phyloP scores from a whole-genome alignment of 2,888 invertebrate genomes.

The Saturnia japonica region DNA sequence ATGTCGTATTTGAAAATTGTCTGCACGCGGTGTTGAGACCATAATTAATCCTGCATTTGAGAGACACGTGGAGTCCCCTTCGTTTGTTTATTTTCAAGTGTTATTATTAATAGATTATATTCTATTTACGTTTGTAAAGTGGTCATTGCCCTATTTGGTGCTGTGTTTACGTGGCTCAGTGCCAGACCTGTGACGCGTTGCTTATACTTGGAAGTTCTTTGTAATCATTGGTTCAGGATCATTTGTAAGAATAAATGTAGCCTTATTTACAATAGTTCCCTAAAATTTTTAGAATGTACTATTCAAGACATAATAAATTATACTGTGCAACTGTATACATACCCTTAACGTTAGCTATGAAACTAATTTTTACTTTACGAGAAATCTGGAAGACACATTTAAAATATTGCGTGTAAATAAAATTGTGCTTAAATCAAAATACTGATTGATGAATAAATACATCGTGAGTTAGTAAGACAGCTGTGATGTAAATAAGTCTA shows the following conservation, averaged over 20 bases:
- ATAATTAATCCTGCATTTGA: conserved; percentile 62
- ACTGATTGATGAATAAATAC: conserved; percentile 6
- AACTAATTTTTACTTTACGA: background rate
- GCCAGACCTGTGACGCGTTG: conserved; percentile 56
- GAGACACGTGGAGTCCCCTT: conserved; percentile 68
- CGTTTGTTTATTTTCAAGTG: conserved; percentile 65
- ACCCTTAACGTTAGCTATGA: too few relatives aligned
- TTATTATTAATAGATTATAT: conserved; percentile 67
- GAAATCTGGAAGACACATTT: background rate
- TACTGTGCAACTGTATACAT: background rate
- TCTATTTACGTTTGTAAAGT: conserved; percentile 69
- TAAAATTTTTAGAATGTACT: background rate
- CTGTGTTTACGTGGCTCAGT: conserved; percentile 73
- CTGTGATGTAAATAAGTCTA: conserved; percentile 6
- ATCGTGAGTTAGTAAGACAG: background rate
- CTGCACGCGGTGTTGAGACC: conserved; percentile 27
- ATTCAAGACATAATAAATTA: background rate
- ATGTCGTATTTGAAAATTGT: conserved; percentile 25
- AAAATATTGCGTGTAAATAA: background rate
- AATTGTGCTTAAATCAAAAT: conserved; percentile 7
- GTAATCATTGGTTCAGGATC: background rate
- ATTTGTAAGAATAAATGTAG: background rate
- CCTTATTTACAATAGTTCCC: background rate
- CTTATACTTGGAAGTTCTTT: conserved; percentile 22
- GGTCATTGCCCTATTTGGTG: conserved; percentile 80